Evolutionary conservation across 2,113 vertebrate genomes (phyloP).

Genomic region (Cyphomyrus plagiostoma): DNA sequence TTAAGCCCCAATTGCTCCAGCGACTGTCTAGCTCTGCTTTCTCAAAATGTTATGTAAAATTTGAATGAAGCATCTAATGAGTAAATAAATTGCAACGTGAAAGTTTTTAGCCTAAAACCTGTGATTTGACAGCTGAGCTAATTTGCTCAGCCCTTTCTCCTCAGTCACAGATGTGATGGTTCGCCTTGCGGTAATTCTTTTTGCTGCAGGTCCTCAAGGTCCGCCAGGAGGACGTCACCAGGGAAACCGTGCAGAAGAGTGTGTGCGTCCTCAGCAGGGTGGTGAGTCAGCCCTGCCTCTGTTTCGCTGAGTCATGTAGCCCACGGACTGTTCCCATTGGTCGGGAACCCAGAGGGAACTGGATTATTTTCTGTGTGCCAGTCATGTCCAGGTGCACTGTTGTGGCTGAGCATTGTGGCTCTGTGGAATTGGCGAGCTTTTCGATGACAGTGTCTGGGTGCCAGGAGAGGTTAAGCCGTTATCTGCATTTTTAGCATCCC

Average conservation of each 20-base stretch:
- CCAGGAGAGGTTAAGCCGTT: background rate
- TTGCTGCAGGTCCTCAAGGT: conserved; percentile 79
- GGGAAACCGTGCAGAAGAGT: conserved; percentile 97
- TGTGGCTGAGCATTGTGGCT: background rate
- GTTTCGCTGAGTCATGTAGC: background rate
- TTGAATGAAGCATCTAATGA: background rate
- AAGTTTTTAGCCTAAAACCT: background rate
- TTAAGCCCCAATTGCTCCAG: background rate
- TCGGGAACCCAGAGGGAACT: background rate
- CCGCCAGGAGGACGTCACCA: conserved; percentile 87
- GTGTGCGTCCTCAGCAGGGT: conserved; percentile 93
- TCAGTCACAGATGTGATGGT: background rate
- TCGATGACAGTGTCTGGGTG: background rate
- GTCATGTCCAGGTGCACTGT: background rate
- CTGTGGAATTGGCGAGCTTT: background rate
- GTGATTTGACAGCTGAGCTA: background rate
- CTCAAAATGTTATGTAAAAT: background rate
- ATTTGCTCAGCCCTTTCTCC: background rate
- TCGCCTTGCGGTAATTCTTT: background rate
- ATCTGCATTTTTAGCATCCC: background rate
- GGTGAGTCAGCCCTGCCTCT: conserved; percentile 66
- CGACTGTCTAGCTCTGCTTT: background rate
- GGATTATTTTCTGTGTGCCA: background rate
- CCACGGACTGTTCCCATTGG: background rate
- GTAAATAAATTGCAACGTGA: background rate